Conservation (phyloP, 2,797 vertebrate genomes). For the Myripristis jacobus region DNA sequence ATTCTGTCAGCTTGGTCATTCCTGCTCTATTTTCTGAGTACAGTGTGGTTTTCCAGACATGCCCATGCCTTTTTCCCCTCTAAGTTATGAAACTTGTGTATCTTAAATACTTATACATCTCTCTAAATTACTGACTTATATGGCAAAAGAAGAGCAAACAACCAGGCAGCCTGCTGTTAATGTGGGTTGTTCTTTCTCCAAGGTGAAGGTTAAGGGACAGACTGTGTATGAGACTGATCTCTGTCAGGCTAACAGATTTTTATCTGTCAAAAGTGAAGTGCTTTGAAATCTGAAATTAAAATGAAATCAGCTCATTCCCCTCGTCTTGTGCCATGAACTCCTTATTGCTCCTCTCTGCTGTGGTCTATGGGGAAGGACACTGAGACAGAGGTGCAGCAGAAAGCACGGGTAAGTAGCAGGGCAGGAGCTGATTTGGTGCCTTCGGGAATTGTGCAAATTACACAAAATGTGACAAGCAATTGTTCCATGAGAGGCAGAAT, state of each 20-base stretch:
- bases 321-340: slow-evolving; percentile 55
- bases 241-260: slow-evolving; percentile 58
- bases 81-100: slow-evolving; percentile 54
- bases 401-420: neutral
- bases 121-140: slow-evolving; percentile 35
- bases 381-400: slow-evolving; percentile 34
- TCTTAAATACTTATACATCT: slow-evolving; percentile 59
- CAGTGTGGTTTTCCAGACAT: slow-evolving; percentile 64
- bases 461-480: too few species aligned
- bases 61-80: slow-evolving; percentile 36
- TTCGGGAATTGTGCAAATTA: neutral
- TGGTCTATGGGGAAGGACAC: slow-evolving; percentile 40
- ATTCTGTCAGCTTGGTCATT: slow-evolving; percentile 35
- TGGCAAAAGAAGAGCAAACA: slow-evolving; percentile 38
- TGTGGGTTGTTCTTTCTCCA: slow-evolving; percentile 54
- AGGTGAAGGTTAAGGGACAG: slow-evolving; percentile 47
- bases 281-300: slow-evolving; percentile 78
- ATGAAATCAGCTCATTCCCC: slow-evolving; percentile 61
- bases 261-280: slow-evolving; percentile 74
- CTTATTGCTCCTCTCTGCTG: slow-evolving; percentile 45
- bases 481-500: neutral
- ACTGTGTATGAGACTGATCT: slow-evolving; percentile 55
- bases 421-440: neutral
- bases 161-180: slow-evolving; percentile 51
- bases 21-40: slow-evolving; percentile 53